A percentile compares a stretch with the other conserved stretches of the same genome.
These are phyloP conservation scores for Rhabdomys pumilio DNA, from an alignment of 2,797 vertebrate genomes.

Conservation along the genomic window DNA sequence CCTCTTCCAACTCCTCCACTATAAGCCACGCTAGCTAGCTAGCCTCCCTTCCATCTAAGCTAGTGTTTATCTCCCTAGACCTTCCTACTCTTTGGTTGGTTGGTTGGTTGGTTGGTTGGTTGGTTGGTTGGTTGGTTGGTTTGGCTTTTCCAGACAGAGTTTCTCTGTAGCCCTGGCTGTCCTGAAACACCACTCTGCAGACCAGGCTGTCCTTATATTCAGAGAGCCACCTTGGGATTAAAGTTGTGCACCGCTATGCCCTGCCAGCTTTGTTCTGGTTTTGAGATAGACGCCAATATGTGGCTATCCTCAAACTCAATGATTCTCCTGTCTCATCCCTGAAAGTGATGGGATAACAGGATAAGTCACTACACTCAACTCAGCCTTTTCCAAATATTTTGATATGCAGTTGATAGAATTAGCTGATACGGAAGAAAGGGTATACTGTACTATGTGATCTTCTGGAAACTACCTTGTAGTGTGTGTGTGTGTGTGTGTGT, in stretches of 20 bases:
- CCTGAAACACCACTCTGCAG: background rate
- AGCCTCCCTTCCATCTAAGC: background rate
- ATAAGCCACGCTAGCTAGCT: background rate
- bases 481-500: background rate
- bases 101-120: background rate
- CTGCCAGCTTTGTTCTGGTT: background rate
- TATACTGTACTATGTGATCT: background rate
- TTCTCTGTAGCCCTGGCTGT: background rate
- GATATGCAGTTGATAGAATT: background rate
- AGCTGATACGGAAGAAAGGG: background rate
- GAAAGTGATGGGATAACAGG: background rate
- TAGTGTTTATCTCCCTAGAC: background rate
- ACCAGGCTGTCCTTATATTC: background rate
- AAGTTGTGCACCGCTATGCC: background rate
- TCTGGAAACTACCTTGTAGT: background rate
- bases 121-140: background rate
- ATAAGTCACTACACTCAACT: background rate
- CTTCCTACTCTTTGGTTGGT: conserved; percentile 18
- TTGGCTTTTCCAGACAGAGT: too few species aligned
- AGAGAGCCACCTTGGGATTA: background rate
- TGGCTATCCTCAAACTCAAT: background rate
- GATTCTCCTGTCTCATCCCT: background rate
- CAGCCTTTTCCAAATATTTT: background rate
- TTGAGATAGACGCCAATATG: background rate
- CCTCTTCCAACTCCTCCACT: background rate